Percentiles rank a stretch among this genome's conserved stretches.
phyloP scores from a whole-genome alignment of 2,888 invertebrate genomes.

The Leucoma salicis region DNA sequence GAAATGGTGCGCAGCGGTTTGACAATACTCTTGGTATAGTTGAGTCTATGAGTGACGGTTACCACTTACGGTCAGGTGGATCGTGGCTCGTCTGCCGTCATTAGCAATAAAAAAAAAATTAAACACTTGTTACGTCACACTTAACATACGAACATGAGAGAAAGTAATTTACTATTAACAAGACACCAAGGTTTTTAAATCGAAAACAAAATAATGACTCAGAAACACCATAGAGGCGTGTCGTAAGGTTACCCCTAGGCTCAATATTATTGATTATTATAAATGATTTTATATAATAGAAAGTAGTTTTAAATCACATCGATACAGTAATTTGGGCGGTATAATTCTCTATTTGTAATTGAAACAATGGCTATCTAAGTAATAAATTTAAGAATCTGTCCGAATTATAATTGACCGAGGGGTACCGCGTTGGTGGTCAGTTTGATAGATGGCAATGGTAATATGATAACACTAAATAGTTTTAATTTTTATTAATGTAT shows the following conservation, averaged over 20 bases:
- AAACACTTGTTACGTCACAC: no score
- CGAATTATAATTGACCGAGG: slow-evolving; percentile 55
- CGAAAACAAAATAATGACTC: slow-evolving; percentile 54
- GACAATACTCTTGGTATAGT: no score
- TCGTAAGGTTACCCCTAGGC: slow-evolving; percentile 55
- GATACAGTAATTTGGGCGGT: slow-evolving; percentile 76
- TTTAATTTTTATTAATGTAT: slow-evolving; percentile 29
- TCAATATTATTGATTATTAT: slow-evolving; percentile 65
- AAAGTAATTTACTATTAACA: slow-evolving; percentile 18
- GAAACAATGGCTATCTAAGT: slow-evolving; percentile 69
- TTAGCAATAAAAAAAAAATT: no score
- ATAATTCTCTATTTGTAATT: slow-evolving; percentile 74
- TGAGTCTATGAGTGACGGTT: no score
- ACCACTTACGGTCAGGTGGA: no score
- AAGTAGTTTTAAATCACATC: slow-evolving; percentile 61
- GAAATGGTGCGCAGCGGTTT: no score
- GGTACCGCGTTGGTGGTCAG: slow-evolving; percentile 64
- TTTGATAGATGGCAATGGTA: slow-evolving; percentile 54
- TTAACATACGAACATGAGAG: no score
- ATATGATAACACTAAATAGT: slow-evolving; percentile 36
- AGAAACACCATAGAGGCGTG: slow-evolving; percentile 68
- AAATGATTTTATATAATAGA: slow-evolving; percentile 62
- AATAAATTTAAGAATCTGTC: slow-evolving; percentile 64
- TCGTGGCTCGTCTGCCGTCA: no score
- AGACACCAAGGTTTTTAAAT: slow-evolving; percentile 39